Base-by-base conservation (phyloP, 2,113 vertebrate genomes). In the Phrynocephalus versicolor region DNA sequence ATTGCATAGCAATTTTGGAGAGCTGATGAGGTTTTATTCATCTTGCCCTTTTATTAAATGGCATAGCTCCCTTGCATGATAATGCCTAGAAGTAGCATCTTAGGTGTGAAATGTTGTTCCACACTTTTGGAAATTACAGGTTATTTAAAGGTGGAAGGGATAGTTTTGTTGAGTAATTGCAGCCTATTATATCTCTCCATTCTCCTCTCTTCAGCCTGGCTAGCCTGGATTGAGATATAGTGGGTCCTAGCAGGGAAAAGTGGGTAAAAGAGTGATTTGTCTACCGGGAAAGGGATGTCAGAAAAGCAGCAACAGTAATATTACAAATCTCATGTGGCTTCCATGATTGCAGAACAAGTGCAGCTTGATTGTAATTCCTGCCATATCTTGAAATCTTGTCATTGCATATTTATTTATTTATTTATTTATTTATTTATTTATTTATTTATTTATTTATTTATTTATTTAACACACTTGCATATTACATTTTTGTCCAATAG, bases 11-110 rank as follows among this genome's bases (percentile, higher is more conserved):
- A 90, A 83, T 90, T 94, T 91, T 81, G 23, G n/a, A 19, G 76
- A 87, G 84, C 2, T 82, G 83, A 79, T 85, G 58, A 71, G 65
- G 25, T 85, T 85, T 70, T 60, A 45, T 79, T 21, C 75, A n/a
- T 25, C 75, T 27, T 85, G 83, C 65, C 35, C 75, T 85, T 58
- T 71, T 79, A 79, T 71, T 60, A 79, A 51, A 79, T 90, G 90
- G 87, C 88, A 74, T 83, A 92, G 89, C 85, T 92, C 92, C 91
- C 86, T 89, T 91, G 91, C 35, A 0, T 39, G 70, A 73, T 90
- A 93, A 82, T 92, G 91, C 90, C 89, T 94, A 90, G 93, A 87
- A 91, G 85, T 78, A 73, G n/a, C 91, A 89, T 92, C 92, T 93
- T 91, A 90, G 90, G 88, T 90, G 69, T 45, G 64, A 88, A 81